These are phyloP conservation scores for Philypnodon macrostomus DNA, from an alignment of 2,797 vertebrate species.

Conservation along the genomic window DNA sequence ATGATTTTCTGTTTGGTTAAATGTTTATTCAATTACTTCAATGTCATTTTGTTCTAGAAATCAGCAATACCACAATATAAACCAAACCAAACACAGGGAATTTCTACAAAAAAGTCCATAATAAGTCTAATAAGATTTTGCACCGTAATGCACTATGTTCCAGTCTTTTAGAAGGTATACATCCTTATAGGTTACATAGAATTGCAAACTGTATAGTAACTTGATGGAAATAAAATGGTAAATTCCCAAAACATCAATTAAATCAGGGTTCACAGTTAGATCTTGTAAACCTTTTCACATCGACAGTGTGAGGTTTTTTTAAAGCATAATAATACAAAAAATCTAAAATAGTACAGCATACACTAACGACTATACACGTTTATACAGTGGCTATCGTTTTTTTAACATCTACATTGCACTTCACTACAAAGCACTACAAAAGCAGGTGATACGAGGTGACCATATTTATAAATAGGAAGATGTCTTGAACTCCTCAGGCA, in stretches of 20 bases:
- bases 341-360: constrained; percentile 43
- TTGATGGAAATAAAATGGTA: constrained; percentile 28
- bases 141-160: too few relatives aligned
- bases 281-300: constrained; percentile 54
- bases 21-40: too few relatives aligned
- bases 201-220: constrained; percentile 25
- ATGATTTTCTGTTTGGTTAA: too few relatives aligned
- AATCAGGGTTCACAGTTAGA: constrained; percentile 39
- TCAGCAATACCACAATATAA: too few relatives aligned
- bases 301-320: constrained; percentile 47
- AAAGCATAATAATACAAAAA: constrained; percentile 46
- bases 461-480: constrained; percentile 77
- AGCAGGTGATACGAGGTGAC: constrained; percentile 42
- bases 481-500: constrained; percentile 90
- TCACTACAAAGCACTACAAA: constrained; percentile 66
- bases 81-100: too few relatives aligned
- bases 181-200: too few relatives aligned
- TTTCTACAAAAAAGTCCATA: too few relatives aligned
- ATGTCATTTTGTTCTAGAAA: too few relatives aligned
- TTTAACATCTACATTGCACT: constrained; percentile 52
- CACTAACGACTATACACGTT: constrained; percentile 45
- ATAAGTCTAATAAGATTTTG: too few relatives aligned
- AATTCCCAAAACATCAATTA: constrained; percentile 35
- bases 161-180: too few relatives aligned
- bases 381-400: constrained; percentile 39